A percentile compares a stretch with the other conserved stretches of the same genome.
Conservation (phyloP, 2,888 invertebrate species). For the Herminia tarsipennalis region DNA sequence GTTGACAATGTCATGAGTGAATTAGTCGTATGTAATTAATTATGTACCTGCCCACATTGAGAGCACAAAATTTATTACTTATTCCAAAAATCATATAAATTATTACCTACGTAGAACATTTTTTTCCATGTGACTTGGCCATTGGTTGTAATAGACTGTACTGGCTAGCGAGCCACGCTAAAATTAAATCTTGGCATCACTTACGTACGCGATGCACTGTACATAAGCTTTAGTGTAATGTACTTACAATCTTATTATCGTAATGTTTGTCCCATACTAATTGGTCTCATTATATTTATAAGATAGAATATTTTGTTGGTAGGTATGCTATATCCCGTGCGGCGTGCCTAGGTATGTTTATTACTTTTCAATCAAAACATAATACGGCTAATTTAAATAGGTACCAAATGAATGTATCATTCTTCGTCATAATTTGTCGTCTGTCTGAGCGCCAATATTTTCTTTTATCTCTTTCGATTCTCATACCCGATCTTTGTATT, state of each 20-base stretch:
- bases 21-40: too few species aligned
- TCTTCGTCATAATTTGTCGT: neutral
- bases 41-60: too few species aligned
- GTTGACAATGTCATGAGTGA: too few species aligned
- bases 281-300: slow-evolving; percentile 13
- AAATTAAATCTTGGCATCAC: slow-evolving; percentile 73
- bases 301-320: neutral
- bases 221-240: slow-evolving; percentile 48
- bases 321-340: slow-evolving; percentile 7
- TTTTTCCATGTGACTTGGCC: slow-evolving; percentile 70
- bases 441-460: neutral
- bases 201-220: slow-evolving; percentile 48
- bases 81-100: slow-evolving; percentile 15
- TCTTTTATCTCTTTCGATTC: neutral
- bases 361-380: slow-evolving; percentile 15
- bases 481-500: too few species aligned
- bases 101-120: slow-evolving; percentile 14
- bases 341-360: slow-evolving; percentile 5
- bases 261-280: slow-evolving; percentile 22
- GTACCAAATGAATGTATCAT: neutral
- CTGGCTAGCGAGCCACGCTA: slow-evolving; percentile 59
- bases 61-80: neutral
- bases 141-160: slow-evolving; percentile 56
- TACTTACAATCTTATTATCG: slow-evolving; percentile 47
- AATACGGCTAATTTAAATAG: slow-evolving; percentile 1